phyloP scores from a whole-genome alignment of 1,140 invertebrate species.

The Tetraneura akinire region DNA sequence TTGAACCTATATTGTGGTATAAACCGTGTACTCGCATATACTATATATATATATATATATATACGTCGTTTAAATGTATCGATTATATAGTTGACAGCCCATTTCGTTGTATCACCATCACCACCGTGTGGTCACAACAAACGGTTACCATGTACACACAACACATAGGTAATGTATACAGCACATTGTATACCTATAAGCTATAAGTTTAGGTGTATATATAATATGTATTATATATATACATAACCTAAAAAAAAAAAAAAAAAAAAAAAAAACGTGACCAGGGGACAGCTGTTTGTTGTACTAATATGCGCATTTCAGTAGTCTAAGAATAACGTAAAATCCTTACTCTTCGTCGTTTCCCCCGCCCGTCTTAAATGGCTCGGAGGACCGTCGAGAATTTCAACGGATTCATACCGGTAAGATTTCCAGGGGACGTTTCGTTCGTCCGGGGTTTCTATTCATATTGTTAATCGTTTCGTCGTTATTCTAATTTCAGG shows the following conservation, averaged over 20 bases:
- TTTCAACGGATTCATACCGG: constrained; percentile 26
- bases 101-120: background rate
- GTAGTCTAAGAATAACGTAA: background rate
- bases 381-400: constrained; percentile 36
- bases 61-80: no score
- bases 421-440: background rate
- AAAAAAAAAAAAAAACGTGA: no score
- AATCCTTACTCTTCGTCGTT: background rate
- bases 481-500: background rate
- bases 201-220: no score
- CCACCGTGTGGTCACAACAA: constrained; percentile 18
- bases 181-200: background rate
- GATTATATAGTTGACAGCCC: no score
- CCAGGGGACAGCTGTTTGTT: constrained; percentile 6
- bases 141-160: constrained; percentile 28
- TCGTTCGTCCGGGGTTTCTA: no score
- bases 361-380: background rate
- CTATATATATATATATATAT: no score
- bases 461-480: no score
- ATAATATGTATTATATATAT: no score
- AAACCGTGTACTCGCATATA: no score
- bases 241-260: no score
- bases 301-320: no score
- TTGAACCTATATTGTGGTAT: no score
- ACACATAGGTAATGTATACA: background rate